phyloP scores from a whole-genome alignment of 2,888 invertebrate genomes.

The Scaptomyza parva region DNA sequence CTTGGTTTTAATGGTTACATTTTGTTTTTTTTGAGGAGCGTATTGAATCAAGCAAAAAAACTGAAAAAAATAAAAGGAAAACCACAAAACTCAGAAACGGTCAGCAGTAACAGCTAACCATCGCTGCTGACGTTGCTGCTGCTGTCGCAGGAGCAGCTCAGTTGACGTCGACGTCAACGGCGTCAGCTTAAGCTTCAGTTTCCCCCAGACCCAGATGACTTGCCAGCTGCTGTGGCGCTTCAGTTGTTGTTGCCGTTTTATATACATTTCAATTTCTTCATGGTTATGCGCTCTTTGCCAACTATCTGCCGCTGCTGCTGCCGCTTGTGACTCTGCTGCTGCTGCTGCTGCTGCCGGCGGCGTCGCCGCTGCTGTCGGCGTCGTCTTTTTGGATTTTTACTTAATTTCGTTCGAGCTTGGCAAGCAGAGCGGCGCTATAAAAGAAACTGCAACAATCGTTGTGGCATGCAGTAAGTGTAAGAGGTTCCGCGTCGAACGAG shows the following conservation, averaged over 20 bases:
- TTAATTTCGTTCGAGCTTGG: conserved; percentile 79
- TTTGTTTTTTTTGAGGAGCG: conserved; percentile 30
- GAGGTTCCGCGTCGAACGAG: conserved; percentile 83
- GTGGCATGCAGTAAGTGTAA: conserved; percentile 84
- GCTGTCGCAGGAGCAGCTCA: conserved; percentile 54
- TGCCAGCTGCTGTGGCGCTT: conserved; percentile 61
- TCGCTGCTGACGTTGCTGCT: conserved; percentile 8
- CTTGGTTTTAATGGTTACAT: conserved; percentile 5
- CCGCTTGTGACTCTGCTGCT: conserved; percentile 27
- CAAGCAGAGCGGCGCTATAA: conserved; percentile 81
- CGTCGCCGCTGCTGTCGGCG: conserved; percentile 19
- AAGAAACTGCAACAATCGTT: conserved; percentile 83
- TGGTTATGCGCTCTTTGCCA: conserved; percentile 80
- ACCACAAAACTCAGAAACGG: conserved; percentile 59
- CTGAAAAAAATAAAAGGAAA: conserved; percentile 42
- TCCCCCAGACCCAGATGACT: conserved; percentile 72
- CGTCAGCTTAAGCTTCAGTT: conserved; percentile 43
- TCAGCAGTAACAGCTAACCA: conserved; percentile 33
- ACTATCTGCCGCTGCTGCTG: conserved; percentile 47
- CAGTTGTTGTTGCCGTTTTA: conserved; percentile 48
- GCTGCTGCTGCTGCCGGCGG: conserved; percentile 19
- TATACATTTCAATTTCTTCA: conserved; percentile 80
- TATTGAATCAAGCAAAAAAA: conserved; percentile 42
- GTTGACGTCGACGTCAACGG: conserved; percentile 19
- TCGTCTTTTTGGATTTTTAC: conserved; percentile 62